phyloP scores from a whole-genome alignment of 2,888 invertebrate species.

The Dioctria linearis region DNA sequence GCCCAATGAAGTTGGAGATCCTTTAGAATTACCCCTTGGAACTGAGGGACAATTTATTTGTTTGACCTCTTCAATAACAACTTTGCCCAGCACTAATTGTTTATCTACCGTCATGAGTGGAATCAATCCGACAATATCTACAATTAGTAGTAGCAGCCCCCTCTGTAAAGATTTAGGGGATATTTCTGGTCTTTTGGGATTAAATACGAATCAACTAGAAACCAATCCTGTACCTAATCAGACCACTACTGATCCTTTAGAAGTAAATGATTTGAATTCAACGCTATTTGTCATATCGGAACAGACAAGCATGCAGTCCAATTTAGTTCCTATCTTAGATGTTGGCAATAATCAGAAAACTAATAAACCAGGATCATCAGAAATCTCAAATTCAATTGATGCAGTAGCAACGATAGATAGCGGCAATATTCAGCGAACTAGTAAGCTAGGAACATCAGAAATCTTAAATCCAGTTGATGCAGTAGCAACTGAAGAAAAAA shows the following conservation, averaged over 20 bases:
- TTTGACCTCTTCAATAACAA: not conserved
- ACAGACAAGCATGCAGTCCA: not conserved
- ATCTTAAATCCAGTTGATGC: constrained; percentile 1
- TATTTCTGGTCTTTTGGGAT: not conserved
- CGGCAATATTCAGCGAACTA: not conserved
- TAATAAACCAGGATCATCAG: not conserved
- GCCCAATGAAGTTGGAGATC: not conserved
- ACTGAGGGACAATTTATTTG: not conserved
- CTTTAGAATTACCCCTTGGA: not conserved
- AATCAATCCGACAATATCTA: not conserved
- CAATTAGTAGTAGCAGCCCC: not conserved
- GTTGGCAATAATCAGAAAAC: not conserved
- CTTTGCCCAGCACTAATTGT: not conserved
- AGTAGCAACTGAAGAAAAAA: not conserved
- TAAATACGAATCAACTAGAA: not conserved
- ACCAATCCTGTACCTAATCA: not conserved
- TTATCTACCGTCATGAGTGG: not conserved
- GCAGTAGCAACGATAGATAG: not conserved
- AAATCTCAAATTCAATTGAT: not conserved
- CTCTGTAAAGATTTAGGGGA: not conserved
- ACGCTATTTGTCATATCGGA: not conserved
- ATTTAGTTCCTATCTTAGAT: not conserved
- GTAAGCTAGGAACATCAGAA: not conserved
- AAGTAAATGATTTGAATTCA: not conserved
- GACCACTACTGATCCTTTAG: not conserved